Evolutionary conservation across 2,888 invertebrate genomes (phyloP).

Genomic region (Anaspis maculata): DNA sequence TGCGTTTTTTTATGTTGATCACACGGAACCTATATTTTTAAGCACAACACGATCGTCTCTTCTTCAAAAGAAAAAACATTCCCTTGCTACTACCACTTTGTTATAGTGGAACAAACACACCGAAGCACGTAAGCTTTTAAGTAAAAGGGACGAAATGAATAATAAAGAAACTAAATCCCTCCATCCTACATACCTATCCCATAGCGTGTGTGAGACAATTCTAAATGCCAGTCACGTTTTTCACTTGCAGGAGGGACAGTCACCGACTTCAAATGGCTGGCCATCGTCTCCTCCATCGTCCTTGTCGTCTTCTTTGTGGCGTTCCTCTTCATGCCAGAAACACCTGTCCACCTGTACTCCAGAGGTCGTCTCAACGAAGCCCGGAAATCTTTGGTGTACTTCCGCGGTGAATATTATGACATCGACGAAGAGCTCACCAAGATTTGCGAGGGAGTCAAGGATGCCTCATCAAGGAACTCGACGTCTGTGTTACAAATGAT

Average conservation of each 20-base stretch:
- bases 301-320: conserved; percentile 41
- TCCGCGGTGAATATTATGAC: conserved; percentile 45
- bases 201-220: conserved; percentile 4
- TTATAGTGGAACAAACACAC: too few species aligned
- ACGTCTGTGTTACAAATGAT: too few species aligned
- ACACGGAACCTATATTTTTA: too few species aligned
- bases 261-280: conserved; percentile 40
- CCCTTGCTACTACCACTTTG: too few species aligned
- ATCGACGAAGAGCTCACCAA: conserved; percentile 48
- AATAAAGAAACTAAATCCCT: conserved; percentile 8
- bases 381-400: conserved; percentile 7
- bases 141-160: conserved; percentile 9
- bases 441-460: conserved; percentile 44
- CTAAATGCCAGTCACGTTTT: conserved; percentile 5
- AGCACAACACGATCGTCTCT: too few species aligned
- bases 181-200: conserved; percentile 3
- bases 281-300: conserved; percentile 39
- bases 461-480: conserved; percentile 42
- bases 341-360: conserved; percentile 54
- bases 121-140: conserved; percentile 12
- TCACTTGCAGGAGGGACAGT: conserved; percentile 31
- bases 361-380: conserved; percentile 41
- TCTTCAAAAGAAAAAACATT: too few species aligned
- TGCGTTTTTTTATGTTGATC: too few species aligned
- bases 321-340: conserved; percentile 61